Evolutionary conservation across 2,888 invertebrate species (phyloP).

Genomic region (Cataglyphis rosenhaueri): DNA sequence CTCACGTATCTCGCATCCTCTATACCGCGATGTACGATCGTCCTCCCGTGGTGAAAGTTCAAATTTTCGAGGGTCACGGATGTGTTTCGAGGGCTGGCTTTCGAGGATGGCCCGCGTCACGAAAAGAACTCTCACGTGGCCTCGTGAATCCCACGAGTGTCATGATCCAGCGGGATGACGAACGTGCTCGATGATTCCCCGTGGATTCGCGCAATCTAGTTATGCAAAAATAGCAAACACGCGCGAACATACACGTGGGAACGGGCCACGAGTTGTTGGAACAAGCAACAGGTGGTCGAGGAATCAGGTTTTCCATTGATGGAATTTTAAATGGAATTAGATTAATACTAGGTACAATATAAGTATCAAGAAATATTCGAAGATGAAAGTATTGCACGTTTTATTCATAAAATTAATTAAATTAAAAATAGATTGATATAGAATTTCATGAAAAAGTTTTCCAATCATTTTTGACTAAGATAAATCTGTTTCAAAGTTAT

Average conservation of each 20-base stretch:
- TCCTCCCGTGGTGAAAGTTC: slow-evolving; percentile 71
- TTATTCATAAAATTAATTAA: neutral
- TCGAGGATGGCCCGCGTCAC: slow-evolving; percentile 45
- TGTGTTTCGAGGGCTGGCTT: slow-evolving; percentile 21
- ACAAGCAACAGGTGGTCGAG: slow-evolving; percentile 58
- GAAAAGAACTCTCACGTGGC: slow-evolving; percentile 52
- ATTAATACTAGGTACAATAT: slow-evolving; percentile 14
- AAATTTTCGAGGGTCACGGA: slow-evolving; percentile 69
- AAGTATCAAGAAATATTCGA: slow-evolving; percentile 7
- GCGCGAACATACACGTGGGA: slow-evolving; percentile 38
- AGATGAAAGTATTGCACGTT: neutral
- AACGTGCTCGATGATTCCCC: neutral
- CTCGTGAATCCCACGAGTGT: slow-evolving; percentile 9
- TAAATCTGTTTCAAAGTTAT: neutral
- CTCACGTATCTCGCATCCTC: slow-evolving; percentile 56
- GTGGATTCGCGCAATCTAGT: slow-evolving; percentile 27
- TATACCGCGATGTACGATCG: slow-evolving; percentile 42
- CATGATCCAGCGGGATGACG: slow-evolving; percentile 5
- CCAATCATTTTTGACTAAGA: neutral
- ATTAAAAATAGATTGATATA: neutral
- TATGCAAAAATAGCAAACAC: slow-evolving; percentile 36
- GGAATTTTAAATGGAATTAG: slow-evolving; percentile 10
- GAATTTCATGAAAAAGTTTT: neutral
- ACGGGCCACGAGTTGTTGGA: slow-evolving; percentile 23
- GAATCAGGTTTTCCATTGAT: slow-evolving; percentile 55